phyloP scores from a whole-genome alignment of 2,797 vertebrate genomes.

The Phalanger gymnotis region DNA sequence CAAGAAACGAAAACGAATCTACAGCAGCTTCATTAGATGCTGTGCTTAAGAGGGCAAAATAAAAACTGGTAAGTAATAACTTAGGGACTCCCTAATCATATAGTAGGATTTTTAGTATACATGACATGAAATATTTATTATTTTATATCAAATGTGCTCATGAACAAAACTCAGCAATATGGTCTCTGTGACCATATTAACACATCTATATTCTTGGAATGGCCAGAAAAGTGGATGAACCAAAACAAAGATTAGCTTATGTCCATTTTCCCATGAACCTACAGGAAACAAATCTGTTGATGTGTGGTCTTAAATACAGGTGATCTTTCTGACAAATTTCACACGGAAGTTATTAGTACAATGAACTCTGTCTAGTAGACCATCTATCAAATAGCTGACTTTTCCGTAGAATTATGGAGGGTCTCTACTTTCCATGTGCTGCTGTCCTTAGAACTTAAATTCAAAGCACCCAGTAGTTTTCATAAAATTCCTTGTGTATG shows the following conservation, averaged over 20 bases:
- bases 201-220: background rate
- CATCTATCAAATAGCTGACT: background rate
- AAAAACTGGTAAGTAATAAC: conserved; percentile 3
- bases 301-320: background rate
- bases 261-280: background rate
- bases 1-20: conserved; percentile 15
- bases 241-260: background rate
- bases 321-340: background rate
- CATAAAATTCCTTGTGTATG: background rate
- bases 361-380: background rate
- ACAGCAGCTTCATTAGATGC: background rate
- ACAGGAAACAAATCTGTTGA: background rate
- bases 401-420: background rate
- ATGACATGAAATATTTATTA: background rate
- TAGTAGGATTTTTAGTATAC: background rate
- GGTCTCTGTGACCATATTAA: background rate
- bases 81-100: background rate
- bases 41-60: conserved; percentile 16
- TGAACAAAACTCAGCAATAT: background rate
- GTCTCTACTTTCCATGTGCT: background rate
- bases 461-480: background rate
- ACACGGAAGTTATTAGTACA: background rate
- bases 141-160: background rate
- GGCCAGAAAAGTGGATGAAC: background rate
- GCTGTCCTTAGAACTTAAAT: background rate